Base-by-base conservation (phyloP, 2,113 vertebrate species). In the Burhinus bistriatus region DNA sequence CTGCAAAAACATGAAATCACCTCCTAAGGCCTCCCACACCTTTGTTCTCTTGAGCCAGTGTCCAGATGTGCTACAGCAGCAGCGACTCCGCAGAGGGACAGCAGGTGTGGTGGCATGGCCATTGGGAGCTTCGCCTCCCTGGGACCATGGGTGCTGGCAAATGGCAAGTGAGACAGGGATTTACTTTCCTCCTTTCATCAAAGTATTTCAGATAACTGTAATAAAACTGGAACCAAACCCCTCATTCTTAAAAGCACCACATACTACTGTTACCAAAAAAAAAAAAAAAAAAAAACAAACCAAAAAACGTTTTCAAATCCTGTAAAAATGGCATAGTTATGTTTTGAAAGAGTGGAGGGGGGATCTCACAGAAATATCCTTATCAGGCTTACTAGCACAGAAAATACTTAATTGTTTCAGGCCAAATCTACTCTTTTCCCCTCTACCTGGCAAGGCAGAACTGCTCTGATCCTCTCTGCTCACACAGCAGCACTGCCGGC, bases 401-500 rank as follows among this genome's bases (percentile, higher is more conserved):
- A 61, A 77, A 72, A 52, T 25, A 17, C 19, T 25, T 21, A 22
- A 5, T 57, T 70, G 52, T 83, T 57, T 62, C 32, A 90, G 32
- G 42, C 52, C 29, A 1, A 15, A 5, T 42, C 58, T 89, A 21
- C 54, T 64, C n/a, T 45, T 72, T 76, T 38, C 40, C 29, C 11
- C 21, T 83, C 78, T 38, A 29, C n/a, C 16, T 42, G 71, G 45
- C 32, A 54, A 42, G n/a, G 25, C 19, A 42, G 21, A 51, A 30
- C 23, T 20, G 2, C 27, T 93, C 32, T 9, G 54, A 87, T 44
- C 10, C 36, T 12, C 52, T 19, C 40, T 29, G 77, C 42, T 77
- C 3, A 1, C 22, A 10, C 0, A 3, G 65, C 22, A 1, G 82
- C 66, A 57, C 47, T 23, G n/a, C 61, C 12, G 0, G 40, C 47